These are phyloP conservation scores for Drosophila recens DNA, from an alignment of 2,888 invertebrate genomes.

Conservation along the genomic window DNA sequence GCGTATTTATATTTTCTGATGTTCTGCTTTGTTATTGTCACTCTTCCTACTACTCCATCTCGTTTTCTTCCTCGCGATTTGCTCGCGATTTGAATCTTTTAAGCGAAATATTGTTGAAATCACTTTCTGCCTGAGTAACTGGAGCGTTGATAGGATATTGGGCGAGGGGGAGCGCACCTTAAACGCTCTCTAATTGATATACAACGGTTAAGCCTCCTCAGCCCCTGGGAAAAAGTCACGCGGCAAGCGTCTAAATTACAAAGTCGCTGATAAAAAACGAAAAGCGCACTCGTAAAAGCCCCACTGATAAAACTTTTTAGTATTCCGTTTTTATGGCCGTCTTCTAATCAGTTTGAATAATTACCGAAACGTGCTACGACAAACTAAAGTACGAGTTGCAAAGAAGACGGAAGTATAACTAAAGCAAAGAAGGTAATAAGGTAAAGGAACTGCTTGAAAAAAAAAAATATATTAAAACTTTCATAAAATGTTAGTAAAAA, in stretches of 20 bases:
- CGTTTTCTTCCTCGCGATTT: constrained; percentile 40
- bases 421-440: neutral
- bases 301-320: constrained; percentile 65
- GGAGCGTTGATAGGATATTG: constrained; percentile 5
- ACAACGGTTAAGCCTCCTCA: constrained; percentile 40
- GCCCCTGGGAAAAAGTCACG: constrained; percentile 64
- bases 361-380: constrained; percentile 70
- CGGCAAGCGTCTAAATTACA: constrained; percentile 68
- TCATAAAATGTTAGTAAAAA: too few relatives aligned
- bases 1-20: constrained; percentile 77
- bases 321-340: constrained; percentile 67
- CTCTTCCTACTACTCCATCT: constrained; percentile 38
- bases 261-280: constrained; percentile 58
- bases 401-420: neutral
- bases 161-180: constrained; percentile 50
- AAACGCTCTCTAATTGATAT: constrained; percentile 67
- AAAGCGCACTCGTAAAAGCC: constrained; percentile 48
- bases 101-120: constrained; percentile 82
- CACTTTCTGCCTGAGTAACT: constrained; percentile 75
- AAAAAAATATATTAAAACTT: neutral
- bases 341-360: constrained; percentile 78
- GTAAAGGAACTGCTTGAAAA: neutral
- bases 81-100: constrained; percentile 81
- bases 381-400: constrained; percentile 27
- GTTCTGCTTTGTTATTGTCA: constrained; percentile 59